These are phyloP conservation scores for Ectemnius continuus DNA, from an alignment of 2,888 invertebrate genomes.

Conservation along the genomic window DNA sequence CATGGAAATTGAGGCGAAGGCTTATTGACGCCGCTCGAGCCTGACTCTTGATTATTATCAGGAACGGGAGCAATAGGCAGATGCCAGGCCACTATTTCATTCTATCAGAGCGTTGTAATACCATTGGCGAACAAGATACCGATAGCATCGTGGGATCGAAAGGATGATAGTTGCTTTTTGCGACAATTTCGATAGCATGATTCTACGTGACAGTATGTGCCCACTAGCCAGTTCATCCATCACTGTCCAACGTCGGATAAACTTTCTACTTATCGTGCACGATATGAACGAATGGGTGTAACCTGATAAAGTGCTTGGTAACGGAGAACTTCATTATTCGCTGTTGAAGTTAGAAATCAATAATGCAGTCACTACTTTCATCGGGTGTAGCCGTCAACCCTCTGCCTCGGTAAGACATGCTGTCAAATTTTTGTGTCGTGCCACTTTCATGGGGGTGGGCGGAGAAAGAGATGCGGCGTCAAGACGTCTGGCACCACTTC, in stretches of 20 bases:
- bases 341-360: constrained; percentile 2
- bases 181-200: not conserved
- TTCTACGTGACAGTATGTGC: constrained; percentile 24
- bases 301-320: constrained; percentile 21
- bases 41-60: constrained; percentile 10
- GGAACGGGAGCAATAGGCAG: not conserved
- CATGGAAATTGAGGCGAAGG: constrained; percentile 29
- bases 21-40: constrained; percentile 22
- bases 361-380: not conserved
- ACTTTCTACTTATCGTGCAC: constrained; percentile 45
- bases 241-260: constrained; percentile 43
- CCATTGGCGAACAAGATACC: no score
- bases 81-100: no score
- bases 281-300: constrained; percentile 17
- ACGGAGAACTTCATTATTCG: constrained; percentile 16
- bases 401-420: not conserved
- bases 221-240: constrained; percentile 34
- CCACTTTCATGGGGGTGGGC: not conserved
- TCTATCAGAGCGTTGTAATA: no score
- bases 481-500: no score
- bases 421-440: not conserved
- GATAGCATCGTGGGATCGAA: no score
- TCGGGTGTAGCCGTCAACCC: not conserved
- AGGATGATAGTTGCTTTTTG: not conserved
- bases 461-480: no score